phyloP scores from a whole-genome alignment of 2,888 invertebrate genomes.

The Branchellion lobata region DNA sequence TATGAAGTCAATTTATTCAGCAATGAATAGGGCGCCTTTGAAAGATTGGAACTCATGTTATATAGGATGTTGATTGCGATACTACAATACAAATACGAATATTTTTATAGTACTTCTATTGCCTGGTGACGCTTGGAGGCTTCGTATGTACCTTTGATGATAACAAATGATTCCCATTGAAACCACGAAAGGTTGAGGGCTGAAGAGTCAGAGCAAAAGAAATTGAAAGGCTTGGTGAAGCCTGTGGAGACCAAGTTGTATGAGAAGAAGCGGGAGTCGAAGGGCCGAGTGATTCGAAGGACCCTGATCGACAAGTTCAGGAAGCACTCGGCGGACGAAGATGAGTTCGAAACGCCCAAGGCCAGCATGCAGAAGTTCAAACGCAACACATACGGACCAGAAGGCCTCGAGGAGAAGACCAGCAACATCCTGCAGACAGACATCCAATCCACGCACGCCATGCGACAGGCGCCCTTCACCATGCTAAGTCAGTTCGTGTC shows the following conservation, averaged over 20 bases:
- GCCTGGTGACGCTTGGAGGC: no score
- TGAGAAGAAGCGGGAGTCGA: not conserved
- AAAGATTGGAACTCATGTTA: no score
- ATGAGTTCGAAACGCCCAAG: not conserved
- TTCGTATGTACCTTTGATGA: no score
- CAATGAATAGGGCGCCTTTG: no score
- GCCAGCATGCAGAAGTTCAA: not conserved
- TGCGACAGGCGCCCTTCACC: slow-evolving; percentile 68
- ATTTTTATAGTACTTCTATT: no score
- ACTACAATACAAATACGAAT: no score
- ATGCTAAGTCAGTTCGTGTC: slow-evolving; percentile 84
- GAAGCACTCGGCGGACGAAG: not conserved
- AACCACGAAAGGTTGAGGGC: no score
- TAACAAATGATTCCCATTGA: no score
- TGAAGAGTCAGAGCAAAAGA: no score
- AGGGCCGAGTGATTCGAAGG: not conserved
- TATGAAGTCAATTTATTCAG: no score
- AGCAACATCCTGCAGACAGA: slow-evolving; percentile 47
- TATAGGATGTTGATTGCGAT: no score
- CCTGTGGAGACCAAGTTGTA: not conserved
- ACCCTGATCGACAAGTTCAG: not conserved
- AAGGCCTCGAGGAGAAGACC: slow-evolving; percentile 38
- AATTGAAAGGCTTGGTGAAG: no score
- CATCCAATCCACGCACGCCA: slow-evolving; percentile 54
- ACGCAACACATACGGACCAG: not conserved